phyloP scores from a whole-genome alignment of 1,140 invertebrate genomes.

The Spodoptera frugiperda region DNA sequence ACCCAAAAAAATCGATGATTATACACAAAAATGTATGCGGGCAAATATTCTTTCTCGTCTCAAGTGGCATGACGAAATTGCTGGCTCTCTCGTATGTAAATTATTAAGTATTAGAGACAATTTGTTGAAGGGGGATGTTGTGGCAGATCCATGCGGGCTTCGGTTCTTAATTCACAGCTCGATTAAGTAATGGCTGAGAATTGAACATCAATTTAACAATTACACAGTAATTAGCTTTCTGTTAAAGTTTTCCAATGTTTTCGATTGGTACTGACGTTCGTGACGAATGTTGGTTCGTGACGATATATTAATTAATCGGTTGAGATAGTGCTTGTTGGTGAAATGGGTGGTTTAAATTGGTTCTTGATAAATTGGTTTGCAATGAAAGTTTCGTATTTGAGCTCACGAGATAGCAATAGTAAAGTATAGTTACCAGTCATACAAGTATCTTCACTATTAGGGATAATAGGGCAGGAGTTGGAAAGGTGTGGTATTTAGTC shows the following conservation, averaged over 20 bases:
- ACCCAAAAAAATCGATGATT: not conserved
- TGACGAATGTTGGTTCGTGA: not conserved
- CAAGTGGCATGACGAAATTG: not conserved
- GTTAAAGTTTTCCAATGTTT: slow-evolving; percentile 25
- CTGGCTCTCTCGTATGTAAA: slow-evolving; percentile 62
- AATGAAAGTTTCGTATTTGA: too few relatives aligned
- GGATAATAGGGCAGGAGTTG: too few relatives aligned
- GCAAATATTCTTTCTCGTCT: not conserved
- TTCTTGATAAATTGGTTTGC: too few relatives aligned
- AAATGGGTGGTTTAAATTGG: too few relatives aligned
- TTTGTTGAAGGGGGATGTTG: slow-evolving; percentile 65
- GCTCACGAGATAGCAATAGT: too few relatives aligned
- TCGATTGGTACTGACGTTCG: not conserved
- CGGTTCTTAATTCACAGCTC: slow-evolving; percentile 54
- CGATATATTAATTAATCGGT: too few relatives aligned
- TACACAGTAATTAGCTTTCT: slow-evolving; percentile 51
- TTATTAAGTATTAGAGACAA: slow-evolving; percentile 49
- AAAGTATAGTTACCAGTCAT: too few relatives aligned
- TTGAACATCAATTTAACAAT: slow-evolving; percentile 69
- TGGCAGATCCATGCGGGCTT: slow-evolving; percentile 61
- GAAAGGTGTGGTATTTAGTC: too few relatives aligned
- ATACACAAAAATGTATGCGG: slow-evolving; percentile 12
- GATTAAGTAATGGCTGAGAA: slow-evolving; percentile 65
- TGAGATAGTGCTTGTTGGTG: too few relatives aligned
- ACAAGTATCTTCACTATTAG: too few relatives aligned